phyloP scores from a whole-genome alignment of 2,888 invertebrate genomes.

The Epicampocera succincta region DNA sequence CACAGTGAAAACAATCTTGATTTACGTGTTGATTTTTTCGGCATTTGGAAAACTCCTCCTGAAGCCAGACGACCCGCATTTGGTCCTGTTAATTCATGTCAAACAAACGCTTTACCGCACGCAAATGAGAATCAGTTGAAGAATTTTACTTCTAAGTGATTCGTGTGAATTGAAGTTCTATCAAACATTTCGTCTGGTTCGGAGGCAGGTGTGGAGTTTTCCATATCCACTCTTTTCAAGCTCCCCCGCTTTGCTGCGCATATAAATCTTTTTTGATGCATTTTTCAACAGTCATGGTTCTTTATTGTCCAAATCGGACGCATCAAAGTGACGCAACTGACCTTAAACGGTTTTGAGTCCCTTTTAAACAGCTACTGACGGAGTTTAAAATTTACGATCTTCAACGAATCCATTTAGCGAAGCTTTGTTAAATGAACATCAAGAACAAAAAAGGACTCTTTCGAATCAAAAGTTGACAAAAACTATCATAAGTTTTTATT shows the following conservation, averaged over 20 bases:
- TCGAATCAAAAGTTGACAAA: constrained; percentile 60
- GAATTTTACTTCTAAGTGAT: not conserved
- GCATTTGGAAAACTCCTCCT: constrained; percentile 24
- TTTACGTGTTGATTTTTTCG: constrained; percentile 65
- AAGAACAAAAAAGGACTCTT: constrained; percentile 49
- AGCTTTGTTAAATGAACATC: constrained; percentile 75
- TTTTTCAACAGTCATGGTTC: constrained; percentile 39
- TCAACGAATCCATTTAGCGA: constrained; percentile 78
- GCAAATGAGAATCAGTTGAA: not conserved
- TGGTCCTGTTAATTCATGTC: not conserved
- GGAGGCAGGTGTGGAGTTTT: constrained; percentile 49
- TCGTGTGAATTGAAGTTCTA: not conserved
- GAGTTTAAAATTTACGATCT: constrained; percentile 78
- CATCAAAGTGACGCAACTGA: constrained; percentile 2
- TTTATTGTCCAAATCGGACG: constrained; percentile 11
- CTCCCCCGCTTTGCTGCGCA: constrained; percentile 9
- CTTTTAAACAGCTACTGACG: constrained; percentile 41
- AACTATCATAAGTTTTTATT: constrained; percentile 68
- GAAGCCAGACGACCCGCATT: constrained; percentile 36
- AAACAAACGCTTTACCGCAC: constrained; percentile 6
- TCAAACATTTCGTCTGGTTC: not conserved
- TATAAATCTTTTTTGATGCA: constrained; percentile 16
- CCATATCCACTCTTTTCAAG: not conserved
- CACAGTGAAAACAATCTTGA: constrained; percentile 42
- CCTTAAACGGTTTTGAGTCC: not conserved